Conservation (phyloP, 2,888 invertebrate genomes). For the Drosophila longiperda region DNA sequence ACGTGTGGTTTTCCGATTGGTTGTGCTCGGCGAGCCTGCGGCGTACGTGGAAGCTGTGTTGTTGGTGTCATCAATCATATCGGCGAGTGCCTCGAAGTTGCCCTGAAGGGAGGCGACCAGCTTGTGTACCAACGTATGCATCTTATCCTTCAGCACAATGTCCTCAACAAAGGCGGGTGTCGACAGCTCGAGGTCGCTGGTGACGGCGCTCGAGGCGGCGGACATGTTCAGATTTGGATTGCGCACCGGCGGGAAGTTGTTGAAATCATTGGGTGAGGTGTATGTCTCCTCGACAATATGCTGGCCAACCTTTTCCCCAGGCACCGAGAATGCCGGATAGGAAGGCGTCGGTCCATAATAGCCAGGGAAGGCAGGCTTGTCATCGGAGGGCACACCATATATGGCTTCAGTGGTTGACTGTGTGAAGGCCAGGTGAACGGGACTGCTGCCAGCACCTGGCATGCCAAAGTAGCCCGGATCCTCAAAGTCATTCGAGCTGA, state of each 20-base stretch:
- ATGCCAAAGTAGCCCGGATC: constrained; percentile 84
- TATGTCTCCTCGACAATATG: constrained; percentile 86
- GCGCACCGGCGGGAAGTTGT: constrained; percentile 93
- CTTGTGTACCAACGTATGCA: constrained; percentile 92
- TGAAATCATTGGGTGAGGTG: constrained; percentile 89
- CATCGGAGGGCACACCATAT: constrained; percentile 79
- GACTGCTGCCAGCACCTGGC: constrained; percentile 57
- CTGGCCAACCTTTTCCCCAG: constrained; percentile 78
- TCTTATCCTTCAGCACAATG: constrained; percentile 90
- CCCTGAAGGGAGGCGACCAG: constrained; percentile 93
- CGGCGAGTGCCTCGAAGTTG: constrained; percentile 92
- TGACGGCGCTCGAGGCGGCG: constrained; percentile 86
- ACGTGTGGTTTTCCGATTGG: constrained; percentile 76
- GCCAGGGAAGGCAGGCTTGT: constrained; percentile 83
- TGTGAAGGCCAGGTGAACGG: constrained; percentile 62
- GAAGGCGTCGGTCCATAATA: constrained; percentile 84
- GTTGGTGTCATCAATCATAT: constrained; percentile 88
- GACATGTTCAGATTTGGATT: constrained; percentile 93
- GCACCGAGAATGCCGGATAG: constrained; percentile 83
- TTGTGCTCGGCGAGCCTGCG: constrained; percentile 45
- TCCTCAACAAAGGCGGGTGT: constrained; percentile 92
- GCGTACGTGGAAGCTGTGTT: constrained; percentile 73
- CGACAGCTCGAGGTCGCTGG: constrained; percentile 88
- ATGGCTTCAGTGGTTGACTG: constrained; percentile 72
- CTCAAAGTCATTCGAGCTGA: constrained; percentile 84